Percentiles rank a stretch among this genome's conserved stretches.
Conservation (phyloP, 2,888 invertebrate genomes). For the Ophion ventricosus region DNA sequence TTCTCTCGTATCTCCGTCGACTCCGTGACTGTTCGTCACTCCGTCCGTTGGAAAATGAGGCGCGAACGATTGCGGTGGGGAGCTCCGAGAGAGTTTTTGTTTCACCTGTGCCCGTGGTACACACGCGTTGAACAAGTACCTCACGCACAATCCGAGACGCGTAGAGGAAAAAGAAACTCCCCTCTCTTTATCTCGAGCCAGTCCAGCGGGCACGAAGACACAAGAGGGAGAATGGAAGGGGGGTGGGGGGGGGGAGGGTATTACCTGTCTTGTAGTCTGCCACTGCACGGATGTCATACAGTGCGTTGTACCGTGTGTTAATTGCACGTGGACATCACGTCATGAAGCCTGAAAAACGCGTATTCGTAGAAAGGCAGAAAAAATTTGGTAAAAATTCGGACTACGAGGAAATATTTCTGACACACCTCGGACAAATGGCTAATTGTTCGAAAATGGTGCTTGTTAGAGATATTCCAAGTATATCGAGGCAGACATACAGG, state of each 20-base stretch:
- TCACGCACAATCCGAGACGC: conserved; percentile 55
- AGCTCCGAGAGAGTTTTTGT: conserved; percentile 65
- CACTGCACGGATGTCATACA: neutral
- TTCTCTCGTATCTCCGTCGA: conserved; percentile 27
- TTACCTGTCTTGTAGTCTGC: conserved; percentile 7
- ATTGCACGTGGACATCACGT: neutral
- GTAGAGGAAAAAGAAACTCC: conserved; percentile 37
- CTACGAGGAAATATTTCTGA: neutral
- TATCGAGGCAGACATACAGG: neutral
- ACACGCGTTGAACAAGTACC: conserved; percentile 29
- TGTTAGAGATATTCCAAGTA: neutral
- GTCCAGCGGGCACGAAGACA: conserved; percentile 63
- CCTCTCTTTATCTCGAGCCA: conserved; percentile 10
- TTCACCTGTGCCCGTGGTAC: conserved; percentile 73
- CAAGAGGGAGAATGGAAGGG: conserved; percentile 47
- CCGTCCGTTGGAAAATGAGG: conserved; percentile 60
- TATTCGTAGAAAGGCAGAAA: neutral
- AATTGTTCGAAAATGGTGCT: neutral
- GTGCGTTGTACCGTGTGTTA: neutral
- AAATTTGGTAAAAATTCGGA: neutral
- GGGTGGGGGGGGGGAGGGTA: neutral
- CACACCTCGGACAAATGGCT: neutral
- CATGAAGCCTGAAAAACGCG: neutral
- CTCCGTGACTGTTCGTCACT: conserved; percentile 46
- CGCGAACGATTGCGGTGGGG: conserved; percentile 47